A percentile compares a stretch with the other conserved stretches of the same genome.
phyloP scores from a whole-genome alignment of 2,113 vertebrate genomes.

The Egretta garzetta region DNA sequence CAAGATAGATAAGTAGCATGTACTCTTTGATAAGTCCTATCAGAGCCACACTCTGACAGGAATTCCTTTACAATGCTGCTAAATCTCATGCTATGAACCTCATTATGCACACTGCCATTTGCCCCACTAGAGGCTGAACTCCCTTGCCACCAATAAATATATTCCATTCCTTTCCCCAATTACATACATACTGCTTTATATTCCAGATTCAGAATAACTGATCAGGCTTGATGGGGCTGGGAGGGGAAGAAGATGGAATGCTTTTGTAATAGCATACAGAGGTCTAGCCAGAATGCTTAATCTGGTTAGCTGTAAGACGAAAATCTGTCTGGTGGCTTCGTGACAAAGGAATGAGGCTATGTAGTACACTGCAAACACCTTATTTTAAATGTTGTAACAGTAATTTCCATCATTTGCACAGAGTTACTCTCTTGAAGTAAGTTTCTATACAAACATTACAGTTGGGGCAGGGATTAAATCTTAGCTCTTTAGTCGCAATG shows the following conservation, averaged over 20 bases:
- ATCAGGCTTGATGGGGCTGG: neutral
- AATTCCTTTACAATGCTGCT: slow-evolving; percentile 37
- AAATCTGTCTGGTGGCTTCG: slow-evolving; percentile 37
- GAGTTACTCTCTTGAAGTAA: neutral
- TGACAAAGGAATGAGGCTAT: neutral
- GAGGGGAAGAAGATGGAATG: neutral
- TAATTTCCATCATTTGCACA: neutral
- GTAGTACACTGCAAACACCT: neutral
- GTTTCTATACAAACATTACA: neutral
- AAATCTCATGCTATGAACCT: slow-evolving; percentile 17
- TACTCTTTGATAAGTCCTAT: slow-evolving; percentile 53
- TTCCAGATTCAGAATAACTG: neutral
- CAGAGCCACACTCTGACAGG: slow-evolving; percentile 48
- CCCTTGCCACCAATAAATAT: slow-evolving; percentile 27
- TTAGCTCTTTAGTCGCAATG: neutral
- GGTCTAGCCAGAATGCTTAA: slow-evolving; percentile 4
- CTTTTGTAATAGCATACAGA: neutral
- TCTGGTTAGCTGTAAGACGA: slow-evolving; percentile 34
- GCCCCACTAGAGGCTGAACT: neutral
- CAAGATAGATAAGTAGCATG: slow-evolving; percentile 40
- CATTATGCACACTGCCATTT: neutral
- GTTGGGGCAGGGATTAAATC: neutral
- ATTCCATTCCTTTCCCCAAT: neutral
- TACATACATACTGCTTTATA: neutral
- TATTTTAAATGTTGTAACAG: neutral